These are phyloP conservation scores for Leucosticte australis DNA, from an alignment of 2,113 vertebrate genomes.

Conservation along the genomic window DNA sequence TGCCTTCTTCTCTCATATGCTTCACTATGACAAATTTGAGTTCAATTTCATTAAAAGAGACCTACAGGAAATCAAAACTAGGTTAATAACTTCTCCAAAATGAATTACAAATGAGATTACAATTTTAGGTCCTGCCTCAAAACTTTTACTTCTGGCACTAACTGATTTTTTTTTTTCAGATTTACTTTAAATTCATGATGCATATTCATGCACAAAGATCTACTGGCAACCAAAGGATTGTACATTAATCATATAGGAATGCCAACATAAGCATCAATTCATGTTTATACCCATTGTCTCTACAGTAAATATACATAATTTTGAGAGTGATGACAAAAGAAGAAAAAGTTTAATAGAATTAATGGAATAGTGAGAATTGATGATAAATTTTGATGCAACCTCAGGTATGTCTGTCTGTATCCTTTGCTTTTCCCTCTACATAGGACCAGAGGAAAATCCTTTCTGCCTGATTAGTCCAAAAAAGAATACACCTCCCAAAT, in stretches of 20 bases:
- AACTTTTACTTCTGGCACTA: background rate
- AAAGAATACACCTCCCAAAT: background rate
- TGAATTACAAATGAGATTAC: background rate
- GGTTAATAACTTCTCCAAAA: background rate
- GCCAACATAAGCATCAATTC: background rate
- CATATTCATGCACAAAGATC: background rate
- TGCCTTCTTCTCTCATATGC: background rate
- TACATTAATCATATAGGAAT: background rate
- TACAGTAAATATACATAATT: background rate
- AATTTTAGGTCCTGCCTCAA: background rate
- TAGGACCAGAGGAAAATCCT: background rate
- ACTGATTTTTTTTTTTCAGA: background rate
- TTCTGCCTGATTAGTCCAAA: background rate
- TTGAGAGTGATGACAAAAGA: background rate
- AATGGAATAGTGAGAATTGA: background rate
- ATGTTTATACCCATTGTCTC: background rate
- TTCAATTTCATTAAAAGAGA: background rate
- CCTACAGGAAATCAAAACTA: background rate
- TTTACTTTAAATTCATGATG: background rate
- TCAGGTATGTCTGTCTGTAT: background rate
- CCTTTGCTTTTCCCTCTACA: background rate
- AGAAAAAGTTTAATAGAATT: background rate
- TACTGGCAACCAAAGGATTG: background rate
- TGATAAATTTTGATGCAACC: background rate
- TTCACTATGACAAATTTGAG: background rate